Evolutionary conservation across 2,797 vertebrate genomes (phyloP), one percentile per base, ranked within the genome.

Genomic region (Hozukius guyotensis): DNA sequence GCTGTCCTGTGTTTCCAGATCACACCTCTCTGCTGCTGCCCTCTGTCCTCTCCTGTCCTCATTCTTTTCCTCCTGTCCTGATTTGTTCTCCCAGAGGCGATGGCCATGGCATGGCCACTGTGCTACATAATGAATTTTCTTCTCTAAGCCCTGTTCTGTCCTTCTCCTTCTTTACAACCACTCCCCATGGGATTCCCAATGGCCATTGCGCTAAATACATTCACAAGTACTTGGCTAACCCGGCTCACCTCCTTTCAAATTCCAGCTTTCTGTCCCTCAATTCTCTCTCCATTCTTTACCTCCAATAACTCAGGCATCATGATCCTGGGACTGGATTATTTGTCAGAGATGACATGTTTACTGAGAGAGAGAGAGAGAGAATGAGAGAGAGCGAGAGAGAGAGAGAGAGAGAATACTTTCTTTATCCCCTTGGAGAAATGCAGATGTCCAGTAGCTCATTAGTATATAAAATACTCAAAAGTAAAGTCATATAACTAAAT

Each of bases 21-120:
- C 81, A 72, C 79, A 73, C 73, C 76, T 78, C 46, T 80, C 25
- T 36, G 25, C 71, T 36, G 69, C 77, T 77, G 79, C 79, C 74
- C 75, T 78, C 63, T 61, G 60, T 85, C 77, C 66, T 84, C 70
- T 83, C 59, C 82, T 83, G 57, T 89, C 79, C 57, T 62, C 67
- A 53, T 78, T 78, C 42, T 75, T 76, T 82, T 62, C 63, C 59
- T 83, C 55, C 77, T 65, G 69, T 76, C 78, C 85, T 87, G 77
- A 87, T 89, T 85, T 82, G 62, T 31, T 72, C 57, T 86, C 88
- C 82, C 83, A 80, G 42, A 88, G 84, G 76, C 53, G 11, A 78
- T 27, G 66, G 61, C 46, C 71, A 81, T 73, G 87, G 70, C 34
- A 80, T 57, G 66, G 81, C 55, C 49, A 49, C 53, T 73, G 83